phyloP scores from a whole-genome alignment of 2,113 vertebrate species.

The Chlamydotis undulata region DNA sequence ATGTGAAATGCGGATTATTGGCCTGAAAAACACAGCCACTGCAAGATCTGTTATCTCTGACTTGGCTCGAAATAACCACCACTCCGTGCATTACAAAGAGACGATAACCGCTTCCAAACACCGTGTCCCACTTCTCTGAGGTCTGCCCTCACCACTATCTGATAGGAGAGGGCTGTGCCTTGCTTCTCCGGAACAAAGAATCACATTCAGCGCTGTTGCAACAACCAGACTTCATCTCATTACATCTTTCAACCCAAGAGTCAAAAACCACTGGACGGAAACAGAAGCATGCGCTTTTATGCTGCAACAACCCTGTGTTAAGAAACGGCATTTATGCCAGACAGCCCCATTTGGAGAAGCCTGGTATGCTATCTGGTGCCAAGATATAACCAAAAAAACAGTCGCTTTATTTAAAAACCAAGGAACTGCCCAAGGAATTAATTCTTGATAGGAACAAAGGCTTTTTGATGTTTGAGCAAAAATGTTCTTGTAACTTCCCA shows the following conservation, averaged over 20 bases:
- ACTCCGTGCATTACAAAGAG: background rate
- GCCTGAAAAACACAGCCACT: background rate
- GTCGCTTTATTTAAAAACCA: conserved; percentile 1
- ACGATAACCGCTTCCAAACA: background rate
- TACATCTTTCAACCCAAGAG: background rate
- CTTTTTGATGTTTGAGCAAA: conserved; percentile 39
- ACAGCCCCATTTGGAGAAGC: background rate
- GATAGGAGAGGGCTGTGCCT: background rate
- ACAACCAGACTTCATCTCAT: background rate
- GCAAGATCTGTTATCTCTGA: background rate
- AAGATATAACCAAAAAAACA: conserved; percentile 29
- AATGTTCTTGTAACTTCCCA: conserved; percentile 7
- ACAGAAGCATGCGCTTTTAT: background rate
- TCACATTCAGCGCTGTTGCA: conserved; percentile 26
- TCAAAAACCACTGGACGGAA: background rate
- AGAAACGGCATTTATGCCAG: background rate
- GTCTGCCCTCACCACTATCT: background rate
- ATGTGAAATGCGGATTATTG: background rate
- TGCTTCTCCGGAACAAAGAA: conserved; percentile 32
- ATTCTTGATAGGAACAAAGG: conserved; percentile 49
- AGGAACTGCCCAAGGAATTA: conserved; percentile 48
- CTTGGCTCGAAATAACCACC: background rate
- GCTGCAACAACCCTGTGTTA: background rate
- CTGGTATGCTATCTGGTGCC: background rate
- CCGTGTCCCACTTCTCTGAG: background rate